phyloP scores from a whole-genome alignment of 2,888 invertebrate genomes.

The Fragum fragum region DNA sequence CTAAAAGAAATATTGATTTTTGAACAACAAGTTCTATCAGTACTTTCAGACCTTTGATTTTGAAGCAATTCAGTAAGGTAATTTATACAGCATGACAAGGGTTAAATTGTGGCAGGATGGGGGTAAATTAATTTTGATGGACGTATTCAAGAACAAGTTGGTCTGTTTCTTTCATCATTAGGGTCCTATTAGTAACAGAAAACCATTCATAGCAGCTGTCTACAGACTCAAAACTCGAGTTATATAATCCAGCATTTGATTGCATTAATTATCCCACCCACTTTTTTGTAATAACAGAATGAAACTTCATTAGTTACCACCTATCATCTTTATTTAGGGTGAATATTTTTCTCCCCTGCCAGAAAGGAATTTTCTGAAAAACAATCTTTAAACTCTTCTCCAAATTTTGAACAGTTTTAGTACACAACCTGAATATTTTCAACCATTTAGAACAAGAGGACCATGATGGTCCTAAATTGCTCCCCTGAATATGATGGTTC shows the following conservation, averaged over 20 bases:
- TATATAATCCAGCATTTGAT: constrained; percentile 14
- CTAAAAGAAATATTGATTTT: no score
- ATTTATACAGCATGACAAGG: no score
- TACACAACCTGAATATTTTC: no score
- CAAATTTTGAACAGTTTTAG: no score
- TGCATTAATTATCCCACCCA: constrained; percentile 8
- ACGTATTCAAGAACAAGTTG: neutral
- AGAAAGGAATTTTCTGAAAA: constrained; percentile 5
- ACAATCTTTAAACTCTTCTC: no score
- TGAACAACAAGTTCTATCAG: no score
- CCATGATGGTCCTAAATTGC: no score
- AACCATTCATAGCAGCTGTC: neutral
- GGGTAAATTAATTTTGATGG: neutral
- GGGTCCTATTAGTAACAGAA: neutral
- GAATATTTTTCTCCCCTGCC: constrained; percentile 2
- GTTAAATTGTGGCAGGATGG: no score
- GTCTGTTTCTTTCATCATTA: neutral
- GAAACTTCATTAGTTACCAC: neutral
- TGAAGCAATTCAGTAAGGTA: no score
- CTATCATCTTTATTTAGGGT: constrained; percentile 1
- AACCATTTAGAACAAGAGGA: no score
- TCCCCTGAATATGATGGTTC: no score
- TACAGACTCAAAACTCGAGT: neutral
- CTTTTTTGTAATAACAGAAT: constrained; percentile 21
- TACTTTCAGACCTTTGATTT: no score